Evolutionary conservation across 2,113 vertebrate species (phyloP).

Genomic region (Cisticola juncidis): DNA sequence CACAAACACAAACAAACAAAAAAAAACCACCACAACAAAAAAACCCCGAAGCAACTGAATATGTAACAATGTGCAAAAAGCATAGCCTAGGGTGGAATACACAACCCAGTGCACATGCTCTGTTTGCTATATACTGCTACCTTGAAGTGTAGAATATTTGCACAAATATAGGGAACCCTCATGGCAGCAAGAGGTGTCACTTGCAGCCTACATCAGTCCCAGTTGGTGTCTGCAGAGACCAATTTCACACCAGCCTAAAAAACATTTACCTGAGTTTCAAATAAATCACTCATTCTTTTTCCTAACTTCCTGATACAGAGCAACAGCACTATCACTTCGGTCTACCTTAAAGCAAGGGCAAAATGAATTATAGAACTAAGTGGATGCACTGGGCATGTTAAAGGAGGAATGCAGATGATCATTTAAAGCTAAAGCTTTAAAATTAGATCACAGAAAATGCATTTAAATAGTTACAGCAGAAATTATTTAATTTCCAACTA

Average conservation of each 20-base stretch:
- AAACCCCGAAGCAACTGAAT: not conserved
- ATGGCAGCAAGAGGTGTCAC: not conserved
- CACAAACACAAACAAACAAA: too few species aligned
- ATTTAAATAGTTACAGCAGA: not conserved
- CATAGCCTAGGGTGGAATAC: not conserved
- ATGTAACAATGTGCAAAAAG: not conserved
- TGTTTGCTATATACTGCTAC: not conserved
- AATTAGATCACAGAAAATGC: not conserved
- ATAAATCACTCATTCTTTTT: not conserved
- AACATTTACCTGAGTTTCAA: not conserved
- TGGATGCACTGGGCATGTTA: not conserved
- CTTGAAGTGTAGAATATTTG: not conserved
- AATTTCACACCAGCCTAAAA: not conserved
- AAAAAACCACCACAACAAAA: not conserved
- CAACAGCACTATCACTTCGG: not conserved
- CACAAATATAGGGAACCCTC: not conserved
- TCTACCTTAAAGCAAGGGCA: not conserved
- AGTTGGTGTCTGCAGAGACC: not conserved
- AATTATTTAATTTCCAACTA: not conserved
- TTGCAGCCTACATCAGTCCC: not conserved
- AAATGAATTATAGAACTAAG: not conserved
- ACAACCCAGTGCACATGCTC: not conserved
- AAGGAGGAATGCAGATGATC: not conserved
- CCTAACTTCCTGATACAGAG: not conserved
- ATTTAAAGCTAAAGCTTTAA: not conserved